A percentile compares a stretch with the other conserved stretches of the same genome.
Conservation (phyloP, 2,797 vertebrate genomes). For the Valencia hispanica region DNA sequence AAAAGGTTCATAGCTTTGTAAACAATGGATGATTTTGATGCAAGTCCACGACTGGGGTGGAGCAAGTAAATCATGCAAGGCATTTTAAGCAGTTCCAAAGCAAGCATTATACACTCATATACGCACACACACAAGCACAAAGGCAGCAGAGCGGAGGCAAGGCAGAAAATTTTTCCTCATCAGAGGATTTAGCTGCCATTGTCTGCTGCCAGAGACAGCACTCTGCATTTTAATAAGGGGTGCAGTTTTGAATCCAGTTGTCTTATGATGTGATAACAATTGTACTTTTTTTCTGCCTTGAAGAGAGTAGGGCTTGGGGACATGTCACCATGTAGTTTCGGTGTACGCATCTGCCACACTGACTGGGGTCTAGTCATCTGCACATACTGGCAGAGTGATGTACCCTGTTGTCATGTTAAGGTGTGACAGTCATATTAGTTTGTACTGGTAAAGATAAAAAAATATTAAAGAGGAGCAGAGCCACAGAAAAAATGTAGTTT, state of each 20-base stretch:
- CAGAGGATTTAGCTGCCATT: constrained; percentile 66
- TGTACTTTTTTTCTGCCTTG: constrained; percentile 22
- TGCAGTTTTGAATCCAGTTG: constrained; percentile 52
- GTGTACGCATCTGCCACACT: constrained; percentile 17
- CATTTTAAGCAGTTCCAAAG: constrained; percentile 29
- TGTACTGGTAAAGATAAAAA: background rate
- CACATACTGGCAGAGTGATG: constrained; percentile 11
- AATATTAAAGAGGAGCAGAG: constrained; percentile 1
- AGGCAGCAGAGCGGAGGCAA: constrained; percentile 35
- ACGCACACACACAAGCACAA: constrained; percentile 17
- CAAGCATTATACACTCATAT: constrained; percentile 2
- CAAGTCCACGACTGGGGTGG: constrained; percentile 27
- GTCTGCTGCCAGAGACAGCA: constrained; percentile 56
- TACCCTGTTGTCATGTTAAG: constrained; percentile 7
- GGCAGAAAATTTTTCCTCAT: constrained; percentile 44
- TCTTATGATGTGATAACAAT: constrained; percentile 49
- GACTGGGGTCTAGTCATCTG: constrained; percentile 18
- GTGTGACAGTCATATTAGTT: background rate
- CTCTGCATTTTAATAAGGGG: constrained; percentile 62
- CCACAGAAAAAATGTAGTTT: background rate
- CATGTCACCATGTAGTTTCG: constrained; percentile 25
- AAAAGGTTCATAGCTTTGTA: constrained; percentile 22
- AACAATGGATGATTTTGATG: constrained; percentile 43
- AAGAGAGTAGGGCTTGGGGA: constrained; percentile 2
- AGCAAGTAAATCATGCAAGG: constrained; percentile 46